These are phyloP conservation scores for Drosophila virilis DNA, from an alignment of 1,140 invertebrate genomes.

Conservation along the genomic window DNA sequence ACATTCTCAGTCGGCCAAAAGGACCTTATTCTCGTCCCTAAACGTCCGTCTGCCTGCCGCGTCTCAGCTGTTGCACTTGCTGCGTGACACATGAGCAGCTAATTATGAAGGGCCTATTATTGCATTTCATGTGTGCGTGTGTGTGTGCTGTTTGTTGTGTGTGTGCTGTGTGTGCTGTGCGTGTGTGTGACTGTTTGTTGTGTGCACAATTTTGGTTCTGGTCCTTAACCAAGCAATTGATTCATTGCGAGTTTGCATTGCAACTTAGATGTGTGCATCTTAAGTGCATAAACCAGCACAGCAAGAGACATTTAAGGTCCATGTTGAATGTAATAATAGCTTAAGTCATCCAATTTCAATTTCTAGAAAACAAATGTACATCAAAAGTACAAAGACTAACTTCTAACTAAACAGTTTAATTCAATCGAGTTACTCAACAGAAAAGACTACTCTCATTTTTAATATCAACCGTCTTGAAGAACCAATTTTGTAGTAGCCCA, in stretches of 20 bases:
- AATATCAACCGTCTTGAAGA: too few species aligned
- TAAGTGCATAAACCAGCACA: not conserved
- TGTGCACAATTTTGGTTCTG: constrained; percentile 25
- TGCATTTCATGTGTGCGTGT: constrained; percentile 21
- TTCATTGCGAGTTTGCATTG: constrained; percentile 63
- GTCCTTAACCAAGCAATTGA: constrained; percentile 51
- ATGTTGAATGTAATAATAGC: too few species aligned
- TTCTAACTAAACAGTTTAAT: too few species aligned
- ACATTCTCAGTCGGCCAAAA: constrained; percentile 53
- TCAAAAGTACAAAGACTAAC: too few species aligned
- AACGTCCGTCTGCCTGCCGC: constrained; percentile 4
- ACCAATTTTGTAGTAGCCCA: too few species aligned
- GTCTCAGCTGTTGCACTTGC: constrained; percentile 21
- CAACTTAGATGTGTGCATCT: constrained; percentile 14
- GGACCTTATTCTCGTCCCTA: constrained; percentile 11
- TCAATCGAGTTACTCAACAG: too few species aligned
- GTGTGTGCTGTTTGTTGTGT: constrained; percentile 5
- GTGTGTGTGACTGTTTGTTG: constrained; percentile 20
- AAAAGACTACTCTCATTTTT: too few species aligned
- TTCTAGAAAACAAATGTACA: too few species aligned
- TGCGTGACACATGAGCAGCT: constrained; percentile 72
- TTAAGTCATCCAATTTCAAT: too few species aligned
- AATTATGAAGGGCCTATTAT: constrained; percentile 62
- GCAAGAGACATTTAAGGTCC: not conserved
- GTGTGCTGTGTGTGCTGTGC: not conserved